Evolutionary conservation across 2,888 invertebrate species (phyloP).

Genomic region (Sinelater perroti): DNA sequence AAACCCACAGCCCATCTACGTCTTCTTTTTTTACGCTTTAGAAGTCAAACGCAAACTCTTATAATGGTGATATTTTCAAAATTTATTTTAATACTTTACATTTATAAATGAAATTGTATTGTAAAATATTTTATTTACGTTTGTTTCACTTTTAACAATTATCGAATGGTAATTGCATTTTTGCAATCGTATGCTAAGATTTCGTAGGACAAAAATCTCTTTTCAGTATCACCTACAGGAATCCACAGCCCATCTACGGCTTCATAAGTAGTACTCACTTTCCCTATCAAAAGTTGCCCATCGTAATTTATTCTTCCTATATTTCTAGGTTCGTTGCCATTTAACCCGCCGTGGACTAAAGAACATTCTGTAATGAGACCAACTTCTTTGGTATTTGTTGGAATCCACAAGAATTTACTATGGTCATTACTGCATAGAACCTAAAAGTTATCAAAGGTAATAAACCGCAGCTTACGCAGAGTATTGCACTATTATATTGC

Average conservation of each 20-base stretch:
- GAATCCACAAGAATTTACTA: conserved; percentile 21
- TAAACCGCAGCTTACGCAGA: no score
- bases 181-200: conserved; percentile 1
- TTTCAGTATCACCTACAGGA: background rate
- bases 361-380: conserved; percentile 7
- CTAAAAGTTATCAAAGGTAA: no score
- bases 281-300: conserved; percentile 1
- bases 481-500: no score
- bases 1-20: conserved; percentile 1
- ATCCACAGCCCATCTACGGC: background rate
- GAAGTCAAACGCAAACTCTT: no score
- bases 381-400: conserved; percentile 14
- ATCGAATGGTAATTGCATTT: no score
- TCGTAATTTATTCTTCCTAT: conserved; percentile 14
- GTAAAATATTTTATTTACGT: no score
- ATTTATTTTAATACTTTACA: no score
- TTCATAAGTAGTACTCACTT: background rate
- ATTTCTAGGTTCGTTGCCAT: background rate
- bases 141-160: no score
- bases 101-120: no score
- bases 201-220: background rate
- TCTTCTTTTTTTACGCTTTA: no score
- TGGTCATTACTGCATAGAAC: conserved; percentile 20
- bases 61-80: no score
- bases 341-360: conserved; percentile 16